phyloP scores from a whole-genome alignment of 2,888 invertebrate species.

The Meteorus colon region DNA sequence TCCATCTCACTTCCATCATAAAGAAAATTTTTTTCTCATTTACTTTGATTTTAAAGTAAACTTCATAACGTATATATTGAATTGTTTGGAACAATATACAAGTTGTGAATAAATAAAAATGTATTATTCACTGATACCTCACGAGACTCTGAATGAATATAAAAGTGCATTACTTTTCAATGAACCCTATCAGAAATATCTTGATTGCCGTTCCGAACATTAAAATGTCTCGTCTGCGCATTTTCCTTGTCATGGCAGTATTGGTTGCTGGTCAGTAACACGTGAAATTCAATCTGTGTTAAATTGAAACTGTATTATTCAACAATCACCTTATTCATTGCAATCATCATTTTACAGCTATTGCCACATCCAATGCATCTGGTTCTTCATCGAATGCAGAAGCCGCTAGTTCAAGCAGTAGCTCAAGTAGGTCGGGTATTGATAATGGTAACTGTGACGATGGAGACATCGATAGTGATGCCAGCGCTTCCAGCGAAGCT shows the following conservation, averaged over 20 bases:
- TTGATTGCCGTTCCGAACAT: background rate
- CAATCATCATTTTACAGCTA: background rate
- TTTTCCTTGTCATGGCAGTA: background rate
- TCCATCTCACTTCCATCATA: background rate
- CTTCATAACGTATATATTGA: background rate
- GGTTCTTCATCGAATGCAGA: background rate
- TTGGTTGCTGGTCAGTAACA: background rate
- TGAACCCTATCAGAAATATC: background rate
- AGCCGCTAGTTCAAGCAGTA: background rate
- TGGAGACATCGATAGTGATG: too few species aligned
- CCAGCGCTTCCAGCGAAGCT: background rate
- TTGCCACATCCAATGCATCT: background rate
- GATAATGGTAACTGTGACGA: background rate
- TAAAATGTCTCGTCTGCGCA: background rate
- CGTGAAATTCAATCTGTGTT: background rate
- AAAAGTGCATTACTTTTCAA: background rate
- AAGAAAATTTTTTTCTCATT: background rate
- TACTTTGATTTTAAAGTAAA: background rate
- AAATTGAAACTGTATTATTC: background rate
- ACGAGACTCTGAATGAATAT: background rate
- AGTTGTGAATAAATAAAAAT: background rate
- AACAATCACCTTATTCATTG: background rate
- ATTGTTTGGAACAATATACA: constrained; percentile 1
- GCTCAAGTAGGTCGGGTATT: background rate
- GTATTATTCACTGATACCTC: background rate